Percentiles rank a stretch among this genome's conserved stretches.
Evolutionary conservation across 2,797 vertebrate species (phyloP).

Genomic region (Amblyraja radiata): DNA sequence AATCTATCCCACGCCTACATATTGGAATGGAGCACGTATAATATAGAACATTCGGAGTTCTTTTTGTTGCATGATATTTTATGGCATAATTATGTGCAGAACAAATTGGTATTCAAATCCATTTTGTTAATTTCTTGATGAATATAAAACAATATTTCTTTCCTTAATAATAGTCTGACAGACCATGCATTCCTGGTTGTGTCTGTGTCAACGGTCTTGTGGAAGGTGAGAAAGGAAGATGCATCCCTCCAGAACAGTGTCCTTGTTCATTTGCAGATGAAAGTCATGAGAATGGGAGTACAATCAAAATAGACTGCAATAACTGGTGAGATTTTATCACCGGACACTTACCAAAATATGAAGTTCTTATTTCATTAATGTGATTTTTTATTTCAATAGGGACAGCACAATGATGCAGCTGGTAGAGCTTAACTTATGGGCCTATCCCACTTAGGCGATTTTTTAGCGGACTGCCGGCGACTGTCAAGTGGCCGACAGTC

Average conservation of each 20-base stretch:
- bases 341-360: neutral
- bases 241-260: slow-evolving; percentile 62
- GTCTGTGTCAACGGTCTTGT: slow-evolving; percentile 64
- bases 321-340: slow-evolving; percentile 60
- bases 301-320: slow-evolving; percentile 66
- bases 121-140: neutral
- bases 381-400: no score
- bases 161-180: neutral
- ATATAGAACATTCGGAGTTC: neutral
- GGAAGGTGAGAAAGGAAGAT: slow-evolving; percentile 60
- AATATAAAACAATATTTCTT: neutral
- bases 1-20: neutral
- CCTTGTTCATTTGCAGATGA: slow-evolving; percentile 64
- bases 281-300: slow-evolving; percentile 54
- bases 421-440: no score
- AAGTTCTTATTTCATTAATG: no score
- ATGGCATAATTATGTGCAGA: neutral
- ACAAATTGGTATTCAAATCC: neutral
- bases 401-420: no score
- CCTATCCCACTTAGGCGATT: no score
- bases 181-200: slow-evolving; percentile 67
- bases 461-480: no score
- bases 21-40: neutral
- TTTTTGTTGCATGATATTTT: neutral
- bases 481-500: no score